A percentile compares a stretch with the other conserved stretches of the same genome.
Evolutionary conservation across 1,140 invertebrate genomes (phyloP).

Genomic region (Penaeus vannamei): DNA sequence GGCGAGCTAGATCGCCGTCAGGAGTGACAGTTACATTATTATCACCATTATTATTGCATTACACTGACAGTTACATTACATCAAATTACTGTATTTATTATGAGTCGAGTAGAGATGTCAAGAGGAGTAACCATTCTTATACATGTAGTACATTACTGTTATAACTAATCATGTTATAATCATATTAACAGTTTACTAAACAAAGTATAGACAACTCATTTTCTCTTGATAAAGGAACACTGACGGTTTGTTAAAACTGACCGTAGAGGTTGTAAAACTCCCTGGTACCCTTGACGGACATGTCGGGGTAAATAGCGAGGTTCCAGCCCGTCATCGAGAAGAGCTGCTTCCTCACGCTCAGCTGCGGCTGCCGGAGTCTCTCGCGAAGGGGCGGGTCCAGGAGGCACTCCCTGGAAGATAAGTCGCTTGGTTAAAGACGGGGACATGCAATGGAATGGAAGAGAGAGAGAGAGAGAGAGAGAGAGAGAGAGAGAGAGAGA

Average conservation of each 20-base stretch:
- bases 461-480: not conserved
- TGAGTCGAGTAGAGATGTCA: no score
- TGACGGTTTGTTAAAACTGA: conserved; percentile 69
- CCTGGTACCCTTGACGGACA: conserved; percentile 74
- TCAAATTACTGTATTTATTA: not conserved
- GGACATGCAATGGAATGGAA: not conserved
- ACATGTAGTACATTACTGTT: no score
- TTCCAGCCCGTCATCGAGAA: conserved; percentile 76
- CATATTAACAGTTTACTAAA: no score
- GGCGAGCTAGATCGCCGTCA: not conserved
- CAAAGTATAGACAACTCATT: no score
- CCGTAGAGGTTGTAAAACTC: conserved; percentile 75
- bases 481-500: no score
- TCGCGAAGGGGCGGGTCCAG: conserved; percentile 76
- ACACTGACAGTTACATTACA: not conserved
- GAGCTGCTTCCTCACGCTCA: conserved; percentile 67
- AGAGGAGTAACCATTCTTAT: no score
- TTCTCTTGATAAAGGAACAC: no score
- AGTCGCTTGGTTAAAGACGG: no score
- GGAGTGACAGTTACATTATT: no score
- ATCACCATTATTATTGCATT: not conserved
- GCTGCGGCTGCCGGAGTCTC: conserved; percentile 72
- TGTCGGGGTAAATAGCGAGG: conserved; percentile 75
- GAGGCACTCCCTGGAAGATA: conserved; percentile 67
- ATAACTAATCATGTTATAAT: no score